Base-by-base conservation (phyloP, 1,140 invertebrate genomes). In the Musca vetustissima region DNA sequence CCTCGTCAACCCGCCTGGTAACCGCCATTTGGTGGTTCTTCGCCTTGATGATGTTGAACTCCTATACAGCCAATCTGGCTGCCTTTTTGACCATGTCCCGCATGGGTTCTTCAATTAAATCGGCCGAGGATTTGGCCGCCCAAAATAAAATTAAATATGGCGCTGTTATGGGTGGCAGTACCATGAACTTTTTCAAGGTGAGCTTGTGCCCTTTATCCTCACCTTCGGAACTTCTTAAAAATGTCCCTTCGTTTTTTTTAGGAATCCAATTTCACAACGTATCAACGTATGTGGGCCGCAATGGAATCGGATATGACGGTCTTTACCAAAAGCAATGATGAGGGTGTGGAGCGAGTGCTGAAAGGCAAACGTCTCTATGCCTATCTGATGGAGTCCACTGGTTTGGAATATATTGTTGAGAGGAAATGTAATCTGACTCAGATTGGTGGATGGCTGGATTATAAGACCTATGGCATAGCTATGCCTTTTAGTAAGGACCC, bases 21-120 rank as follows among this genome's bases (percentile, higher is more conserved):
- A 89, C 91, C 1, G 91, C 91, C 0, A 93, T 94, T 86, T 98
- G 96, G 95, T 98, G 94, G 94, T 96, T 98, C 77, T 98, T 98
- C 79, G 93, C 93, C 0, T 85, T 98, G n/a, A 98, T 98, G 73
- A 95, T 98, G 85, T 93, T 95, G 9, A 94, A 95, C 1, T 97
- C 94, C 1, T 98, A 98, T 79, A 98, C 96, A 0, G 96, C 96
- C 11, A 97, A 98, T 83, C 85, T 98, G 70, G 95, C 97, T 2
- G 96, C 97, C 8, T 98, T 97, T 73, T 84, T 98, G 32, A 98
- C 97, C 0, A 91, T 92, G 22, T 93, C 93, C 14, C 85, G 92
- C 9, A 91, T 95, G 86, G 90, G 91, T 3, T 89, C 89, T 43
- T 90, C 93, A 0, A 96, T 98, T n/a, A 89, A 92, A 72, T 90